phyloP scores from a whole-genome alignment of 2,113 vertebrate genomes.

The Buteo buteo region DNA sequence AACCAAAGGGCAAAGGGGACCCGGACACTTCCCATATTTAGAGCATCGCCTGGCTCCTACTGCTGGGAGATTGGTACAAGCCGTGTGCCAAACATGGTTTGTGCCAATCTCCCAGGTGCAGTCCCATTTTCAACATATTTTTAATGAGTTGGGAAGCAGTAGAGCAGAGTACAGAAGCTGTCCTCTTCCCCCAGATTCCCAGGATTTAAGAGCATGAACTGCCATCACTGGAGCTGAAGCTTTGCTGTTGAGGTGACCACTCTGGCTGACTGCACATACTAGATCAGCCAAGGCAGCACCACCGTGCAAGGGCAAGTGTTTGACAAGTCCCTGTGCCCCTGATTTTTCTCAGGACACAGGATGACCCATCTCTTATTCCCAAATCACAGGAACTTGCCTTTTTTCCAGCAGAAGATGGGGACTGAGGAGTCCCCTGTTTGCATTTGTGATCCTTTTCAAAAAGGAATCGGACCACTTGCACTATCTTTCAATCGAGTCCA shows the following conservation, averaged over 20 bases:
- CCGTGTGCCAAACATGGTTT: fast-evolving
- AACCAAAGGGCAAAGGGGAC: neutral
- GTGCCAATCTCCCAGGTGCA: neutral
- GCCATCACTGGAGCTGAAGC: neutral
- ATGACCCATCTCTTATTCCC: neutral
- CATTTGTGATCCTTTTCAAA: neutral
- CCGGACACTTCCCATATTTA: neutral
- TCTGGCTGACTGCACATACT: neutral
- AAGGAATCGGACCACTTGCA: neutral
- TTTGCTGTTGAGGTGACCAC: neutral
- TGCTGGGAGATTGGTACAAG: neutral
- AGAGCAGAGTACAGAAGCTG: neutral
- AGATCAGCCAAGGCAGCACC: neutral
- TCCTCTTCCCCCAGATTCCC: neutral
- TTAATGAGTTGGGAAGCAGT: neutral
- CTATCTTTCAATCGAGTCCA: fast-evolving
- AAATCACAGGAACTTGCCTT: neutral
- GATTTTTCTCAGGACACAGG: neutral
- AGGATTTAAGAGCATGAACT: neutral
- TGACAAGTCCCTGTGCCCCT: fast-evolving
- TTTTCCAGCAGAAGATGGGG: neutral
- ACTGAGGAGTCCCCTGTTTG: neutral
- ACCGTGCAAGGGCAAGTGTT: neutral
- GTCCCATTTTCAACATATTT: neutral
- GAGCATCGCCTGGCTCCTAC: neutral